Base-by-base conservation (phyloP, 2,797 vertebrate genomes). In the Rhynchotus rufescens region DNA sequence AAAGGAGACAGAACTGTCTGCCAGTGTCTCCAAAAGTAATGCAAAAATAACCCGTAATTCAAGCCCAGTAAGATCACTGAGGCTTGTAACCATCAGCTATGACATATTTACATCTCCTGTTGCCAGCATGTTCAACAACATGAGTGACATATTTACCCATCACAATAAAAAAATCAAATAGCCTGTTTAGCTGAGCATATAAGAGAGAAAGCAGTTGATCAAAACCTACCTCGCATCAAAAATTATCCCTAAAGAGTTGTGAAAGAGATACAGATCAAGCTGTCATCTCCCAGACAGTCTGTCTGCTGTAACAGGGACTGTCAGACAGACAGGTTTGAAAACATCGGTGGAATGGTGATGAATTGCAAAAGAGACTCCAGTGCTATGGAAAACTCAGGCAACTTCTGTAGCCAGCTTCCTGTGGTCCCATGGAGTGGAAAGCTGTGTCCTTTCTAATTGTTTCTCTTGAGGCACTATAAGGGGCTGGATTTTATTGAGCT, bases 31-130 rank as follows among this genome's bases (percentile, higher is more conserved):
- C 30, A 96, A 82, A 94, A 65, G 56, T 59, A 89, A 74, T 84
- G 67, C 23, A 90, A 59, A 93, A 93, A 94, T 71, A 93, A 88
- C 42, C 32, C 52, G 93, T 94, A 92, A 96, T 96, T 94, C 88
- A 95, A 87, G 9, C 62, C 77, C 51, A 62, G 61, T 64, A 74
- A 71, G 69, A 77, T 94, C 74, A 86, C 73, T 84, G 81, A 93
- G 51, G 80, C 88, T 84, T 94, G 69, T 88, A 93, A 88, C 77
- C 67, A 78, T 21, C 73, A 91, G 69, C 65, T 85, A 57, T 88
- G 88, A 93, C 96, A 96, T 96, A 96, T 97, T 96, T 95, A 94
- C 92, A 84, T 86, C 88, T 90, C 59, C 75, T 75, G 80, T 88
- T 96, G 84, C 86, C 95, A 91, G 72, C 62, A 78, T 94, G 93